Percentiles rank a stretch among this genome's conserved stretches.
These are phyloP conservation scores for Miniopterus natalensis DNA, from an alignment of 2,113 vertebrate genomes.

Conservation along the genomic window DNA sequence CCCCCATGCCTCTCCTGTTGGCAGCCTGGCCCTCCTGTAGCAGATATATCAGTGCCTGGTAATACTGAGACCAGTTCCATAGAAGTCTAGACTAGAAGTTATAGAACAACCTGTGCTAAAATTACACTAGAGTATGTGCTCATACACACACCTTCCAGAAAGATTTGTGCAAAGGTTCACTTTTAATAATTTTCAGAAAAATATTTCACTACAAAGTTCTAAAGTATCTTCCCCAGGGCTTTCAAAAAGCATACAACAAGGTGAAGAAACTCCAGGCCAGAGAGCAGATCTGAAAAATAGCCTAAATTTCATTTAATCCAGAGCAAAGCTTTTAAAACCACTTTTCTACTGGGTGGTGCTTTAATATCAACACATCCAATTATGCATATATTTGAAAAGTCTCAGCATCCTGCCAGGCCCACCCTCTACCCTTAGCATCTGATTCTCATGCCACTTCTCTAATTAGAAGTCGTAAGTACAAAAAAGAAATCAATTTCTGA, in stretches of 20 bases:
- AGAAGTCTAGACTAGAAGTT: background rate
- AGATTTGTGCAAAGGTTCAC: background rate
- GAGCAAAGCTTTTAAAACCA: conserved; percentile 21
- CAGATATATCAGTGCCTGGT: background rate
- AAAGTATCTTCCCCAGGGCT: background rate
- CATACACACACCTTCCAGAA: background rate
- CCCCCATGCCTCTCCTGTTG: background rate
- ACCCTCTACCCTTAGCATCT: background rate
- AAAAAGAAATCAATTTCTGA: background rate
- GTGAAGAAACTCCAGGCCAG: conserved; percentile 23
- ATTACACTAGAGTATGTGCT: background rate
- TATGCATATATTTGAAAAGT: background rate
- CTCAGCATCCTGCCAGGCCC: background rate
- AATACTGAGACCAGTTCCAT: background rate
- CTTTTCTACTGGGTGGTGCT: background rate
- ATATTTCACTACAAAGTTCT: conserved; percentile 19
- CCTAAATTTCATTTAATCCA: conserved; percentile 46
- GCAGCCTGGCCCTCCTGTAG: background rate
- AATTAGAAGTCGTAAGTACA: background rate
- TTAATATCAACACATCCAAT: conserved; percentile 17
- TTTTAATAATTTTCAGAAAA: background rate
- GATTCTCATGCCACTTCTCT: background rate
- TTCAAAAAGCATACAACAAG: conserved; percentile 7
- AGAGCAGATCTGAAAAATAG: conserved; percentile 20
- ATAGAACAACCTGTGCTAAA: background rate